Base-by-base conservation (phyloP, 2,888 invertebrate genomes). In the Patella pellucida region DNA sequence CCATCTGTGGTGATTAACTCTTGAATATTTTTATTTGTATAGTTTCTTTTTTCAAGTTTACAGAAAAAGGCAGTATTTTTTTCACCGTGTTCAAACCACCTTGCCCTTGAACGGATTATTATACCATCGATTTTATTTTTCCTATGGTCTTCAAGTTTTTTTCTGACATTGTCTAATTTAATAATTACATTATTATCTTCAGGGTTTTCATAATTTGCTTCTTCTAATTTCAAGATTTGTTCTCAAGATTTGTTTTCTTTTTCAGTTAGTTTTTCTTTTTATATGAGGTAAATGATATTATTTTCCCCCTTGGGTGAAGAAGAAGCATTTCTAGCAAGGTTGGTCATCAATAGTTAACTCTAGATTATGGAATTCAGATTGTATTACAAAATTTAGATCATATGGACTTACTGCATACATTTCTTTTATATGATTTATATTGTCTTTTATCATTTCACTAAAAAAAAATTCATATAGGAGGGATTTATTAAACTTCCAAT, bases 401-500 rank as follows among this genome's bases (percentile, higher is more conserved):
- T 27, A 27, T 27, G 27, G 27, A 27, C n/a, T 62, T 62, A 19
- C n/a, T 9, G 7, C n/a, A 62, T 19, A 62, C 62, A n/a, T 27
- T 62, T 62, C 62, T 62, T 62, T 62, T 19, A 62, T 62, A 62
- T 19, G 16, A n/a, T 11, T n/a, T 12, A 62, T 23, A 62, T 62
- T 19, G 15, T 62, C 62, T 62, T 62, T 27, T 5, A 72, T 68
- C 9, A 52, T 23, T 19, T 71, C 27, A 19, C 15, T 68, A 72
- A 72, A 75, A n/a, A n/a, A n/a, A n/a, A n/a, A n/a, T n/a, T 75
- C 72, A 27, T 67, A 68, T 72, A 75, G 31, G 4, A 75, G 69
- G 15, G 72, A 71, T 15, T 72, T 72, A 68, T 75, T 68, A 50
- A 72, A 75, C 52, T 75, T 75, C 75, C 75, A 75, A 54, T 72